phyloP scores from a whole-genome alignment of 1,140 invertebrate species.

The Anastatus disparis region DNA sequence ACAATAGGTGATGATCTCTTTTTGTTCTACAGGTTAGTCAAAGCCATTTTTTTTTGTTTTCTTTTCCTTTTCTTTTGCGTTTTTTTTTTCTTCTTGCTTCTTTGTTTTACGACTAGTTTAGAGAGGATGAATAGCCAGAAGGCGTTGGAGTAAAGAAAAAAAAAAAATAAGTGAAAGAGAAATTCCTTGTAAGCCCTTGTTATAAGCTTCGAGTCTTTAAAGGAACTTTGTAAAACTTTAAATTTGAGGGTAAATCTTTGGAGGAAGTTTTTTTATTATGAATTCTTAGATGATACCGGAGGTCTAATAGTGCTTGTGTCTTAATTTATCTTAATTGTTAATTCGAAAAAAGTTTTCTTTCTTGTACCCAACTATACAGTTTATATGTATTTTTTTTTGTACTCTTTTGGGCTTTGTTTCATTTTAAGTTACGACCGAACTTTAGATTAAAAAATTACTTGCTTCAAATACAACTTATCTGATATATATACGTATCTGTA shows the following conservation, averaged over 20 bases:
- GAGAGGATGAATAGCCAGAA: neutral
- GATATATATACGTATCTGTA: neutral
- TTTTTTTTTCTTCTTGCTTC: neutral
- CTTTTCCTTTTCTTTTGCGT: neutral
- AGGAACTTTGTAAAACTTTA: conserved; percentile 5
- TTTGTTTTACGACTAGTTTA: conserved; percentile 3
- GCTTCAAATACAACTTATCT: neutral
- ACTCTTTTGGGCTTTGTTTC: neutral
- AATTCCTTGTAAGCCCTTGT: conserved; percentile 19
- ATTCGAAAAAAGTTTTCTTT: neutral
- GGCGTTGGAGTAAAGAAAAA: neutral
- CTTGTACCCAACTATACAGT: too few relatives aligned
- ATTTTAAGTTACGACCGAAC: conserved; percentile 5
- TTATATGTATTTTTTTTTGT: neutral
- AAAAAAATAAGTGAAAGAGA: conserved; percentile 2
- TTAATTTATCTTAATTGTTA: conserved; percentile 25
- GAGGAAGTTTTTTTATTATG: conserved; percentile 1
- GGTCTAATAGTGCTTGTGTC: conserved; percentile 5
- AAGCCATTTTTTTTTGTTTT: neutral
- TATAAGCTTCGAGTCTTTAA: conserved; percentile 22
- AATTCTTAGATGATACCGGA: neutral
- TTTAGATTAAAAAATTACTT: conserved; percentile 23
- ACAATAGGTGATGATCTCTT: too few relatives aligned
- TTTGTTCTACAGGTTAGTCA: neutral
- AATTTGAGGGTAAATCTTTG: conserved; percentile 15